These are phyloP conservation scores for Rotaria magnacalcarata DNA, from an alignment of 2,888 invertebrate species.

Conservation along the genomic window DNA sequence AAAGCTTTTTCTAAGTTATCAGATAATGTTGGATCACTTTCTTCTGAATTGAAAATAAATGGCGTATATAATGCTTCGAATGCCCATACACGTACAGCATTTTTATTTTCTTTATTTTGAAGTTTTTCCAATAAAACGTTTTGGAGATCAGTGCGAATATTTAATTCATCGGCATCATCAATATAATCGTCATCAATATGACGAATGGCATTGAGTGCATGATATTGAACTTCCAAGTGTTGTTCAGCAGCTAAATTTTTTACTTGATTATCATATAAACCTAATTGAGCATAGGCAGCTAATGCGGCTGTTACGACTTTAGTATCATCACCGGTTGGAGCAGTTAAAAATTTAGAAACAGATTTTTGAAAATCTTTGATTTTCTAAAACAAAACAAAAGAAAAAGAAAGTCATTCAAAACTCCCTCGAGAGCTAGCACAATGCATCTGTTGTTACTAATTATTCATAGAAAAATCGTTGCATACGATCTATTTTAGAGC, in stretches of 20 bases:
- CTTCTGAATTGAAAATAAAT: slow-evolving; percentile 22
- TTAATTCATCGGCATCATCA: background rate
- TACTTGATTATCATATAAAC: slow-evolving; percentile 13
- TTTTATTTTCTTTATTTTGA: slow-evolving; percentile 21
- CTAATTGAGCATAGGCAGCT: slow-evolving; percentile 25
- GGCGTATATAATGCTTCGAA: slow-evolving; percentile 20
- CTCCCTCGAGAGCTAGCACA: no score
- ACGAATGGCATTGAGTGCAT: background rate
- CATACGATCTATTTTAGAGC: no score
- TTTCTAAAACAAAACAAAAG: background rate
- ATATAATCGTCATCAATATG: background rate
- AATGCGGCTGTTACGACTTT: background rate
- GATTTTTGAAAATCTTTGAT: slow-evolving; percentile 15
- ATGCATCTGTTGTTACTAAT: no score
- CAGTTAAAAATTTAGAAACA: background rate
- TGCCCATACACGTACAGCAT: slow-evolving; percentile 1
- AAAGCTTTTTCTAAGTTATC: slow-evolving; percentile 24
- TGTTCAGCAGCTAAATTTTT: background rate
- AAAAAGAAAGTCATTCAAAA: background rate
- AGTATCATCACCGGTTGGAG: background rate
- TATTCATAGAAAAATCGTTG: no score
- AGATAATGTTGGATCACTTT: background rate
- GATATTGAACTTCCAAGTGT: slow-evolving; percentile 33
- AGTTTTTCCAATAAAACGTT: background rate
- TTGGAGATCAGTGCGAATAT: background rate